Conservation (phyloP, 1,140 invertebrate genomes). For the Lepidurus arcticus region DNA sequence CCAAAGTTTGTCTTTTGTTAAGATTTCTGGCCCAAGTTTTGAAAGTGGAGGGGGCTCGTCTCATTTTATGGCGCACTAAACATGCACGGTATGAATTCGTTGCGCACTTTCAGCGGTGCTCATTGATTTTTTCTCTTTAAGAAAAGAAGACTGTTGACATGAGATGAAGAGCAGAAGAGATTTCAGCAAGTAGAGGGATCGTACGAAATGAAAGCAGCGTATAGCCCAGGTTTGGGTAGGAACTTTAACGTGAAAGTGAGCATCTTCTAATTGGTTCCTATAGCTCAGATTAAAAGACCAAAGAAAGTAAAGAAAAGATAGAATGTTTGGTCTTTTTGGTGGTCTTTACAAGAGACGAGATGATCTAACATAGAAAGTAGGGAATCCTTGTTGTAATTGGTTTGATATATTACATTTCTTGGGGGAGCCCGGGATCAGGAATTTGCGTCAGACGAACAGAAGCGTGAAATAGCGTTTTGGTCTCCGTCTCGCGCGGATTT, state of each 20-base stretch:
- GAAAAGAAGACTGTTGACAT: neutral
- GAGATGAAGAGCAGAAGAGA: neutral
- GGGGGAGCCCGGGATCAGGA: no score
- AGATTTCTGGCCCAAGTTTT: neutral
- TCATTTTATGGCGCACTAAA: neutral
- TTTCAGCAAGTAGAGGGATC: neutral
- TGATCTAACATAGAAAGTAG: no score
- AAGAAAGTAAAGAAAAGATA: neutral
- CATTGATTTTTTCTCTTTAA: slow-evolving; percentile 7
- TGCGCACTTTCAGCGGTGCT: neutral
- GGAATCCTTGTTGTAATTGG: no score
- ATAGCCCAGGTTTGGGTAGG: neutral
- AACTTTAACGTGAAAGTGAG: neutral
- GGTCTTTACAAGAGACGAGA: no score
- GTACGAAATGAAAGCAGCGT: neutral
- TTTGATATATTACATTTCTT: no score
- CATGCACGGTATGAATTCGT: neutral
- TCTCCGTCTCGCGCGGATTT: neutral
- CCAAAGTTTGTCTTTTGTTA: no score
- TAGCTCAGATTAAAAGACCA: neutral
- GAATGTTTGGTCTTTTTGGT: neutral
- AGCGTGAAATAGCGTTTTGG: neutral
- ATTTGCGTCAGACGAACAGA: neutral
- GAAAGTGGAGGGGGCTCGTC: neutral
- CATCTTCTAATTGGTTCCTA: neutral